Base-by-base conservation (phyloP, 2,888 invertebrate genomes). In the Leucoptera coffeella region DNA sequence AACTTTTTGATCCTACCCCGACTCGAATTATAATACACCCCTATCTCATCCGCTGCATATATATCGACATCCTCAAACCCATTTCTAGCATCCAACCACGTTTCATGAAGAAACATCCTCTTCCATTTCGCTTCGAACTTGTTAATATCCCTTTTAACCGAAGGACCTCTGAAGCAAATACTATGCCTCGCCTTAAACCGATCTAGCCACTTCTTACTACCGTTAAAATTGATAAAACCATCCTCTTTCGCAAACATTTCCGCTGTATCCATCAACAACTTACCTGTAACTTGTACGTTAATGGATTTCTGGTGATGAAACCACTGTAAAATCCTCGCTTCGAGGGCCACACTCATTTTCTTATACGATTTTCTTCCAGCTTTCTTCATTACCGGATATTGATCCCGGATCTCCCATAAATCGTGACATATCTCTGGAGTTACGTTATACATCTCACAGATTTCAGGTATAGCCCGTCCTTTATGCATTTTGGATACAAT, bases 401-500 rank as follows among this genome's bases (percentile, higher is more conserved):
- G 43, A 3, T 49, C 50, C 12, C 51, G 29, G 0, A 50, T 43
- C 15, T 48, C 50, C 51, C 51, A 52, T 1, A 52, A 40, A 24
- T 48, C 45, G 23, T 50, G 44, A 3, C 47, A 45, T 0, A 45
- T 35, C 12, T 46, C 46, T 2, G 45, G 40, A 0, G 46, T 44
- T 2, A 48, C 12, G 3, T 46, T 42, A 24, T 49, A 50, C 1
- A 50, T 28, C 15, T 39, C 35, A 17, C 49, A 50, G 0, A 52
- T 41, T 7, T 52, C 50, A 0, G 39, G 10, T 0, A 50, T 38
- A 0, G 48, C 38, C 19, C 46, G 32, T 2, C 50, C 51, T 35
- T 45, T 50, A 23, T 48, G 47, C 43, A 51, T 42, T 31, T 52
- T 52, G 22, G 35, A 49, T 4, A 50, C 50, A 1, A 52, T 50